Evolutionary conservation across 2,888 invertebrate genomes (phyloP).

Genomic region (Conops quadrifasciatus): DNA sequence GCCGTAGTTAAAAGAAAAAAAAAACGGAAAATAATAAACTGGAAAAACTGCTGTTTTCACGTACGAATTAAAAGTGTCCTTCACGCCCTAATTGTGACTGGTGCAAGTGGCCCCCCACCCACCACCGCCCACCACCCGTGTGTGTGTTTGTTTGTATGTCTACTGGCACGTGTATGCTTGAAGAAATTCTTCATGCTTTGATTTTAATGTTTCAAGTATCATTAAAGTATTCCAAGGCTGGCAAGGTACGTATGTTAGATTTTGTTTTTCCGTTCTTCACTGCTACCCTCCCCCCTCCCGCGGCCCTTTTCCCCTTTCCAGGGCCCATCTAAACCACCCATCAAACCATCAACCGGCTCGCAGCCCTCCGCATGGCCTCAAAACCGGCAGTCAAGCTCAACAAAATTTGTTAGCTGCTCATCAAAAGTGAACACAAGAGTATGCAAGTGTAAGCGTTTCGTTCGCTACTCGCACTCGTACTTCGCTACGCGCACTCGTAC

Average conservation of each 20-base stretch:
- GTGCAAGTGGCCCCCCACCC: not conserved
- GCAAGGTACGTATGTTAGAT: not conserved
- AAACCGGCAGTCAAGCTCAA: slow-evolving; percentile 3
- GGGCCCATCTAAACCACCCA: no score
- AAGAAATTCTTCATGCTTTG: slow-evolving; percentile 9
- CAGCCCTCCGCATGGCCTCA: not conserved
- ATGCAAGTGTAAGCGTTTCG: no score
- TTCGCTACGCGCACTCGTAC: no score
- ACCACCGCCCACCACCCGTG: no score
- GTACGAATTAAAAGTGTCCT: not conserved
- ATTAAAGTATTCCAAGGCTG: slow-evolving; percentile 9
- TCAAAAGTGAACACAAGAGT: not conserved
- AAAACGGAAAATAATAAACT: no score
- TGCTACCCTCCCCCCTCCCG: not conserved
- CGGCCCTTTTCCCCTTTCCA: no score
- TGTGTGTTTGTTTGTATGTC: not conserved
- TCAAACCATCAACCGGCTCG: not conserved
- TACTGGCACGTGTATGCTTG: not conserved
- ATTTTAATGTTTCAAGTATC: slow-evolving; percentile 16
- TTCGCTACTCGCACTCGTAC: no score
- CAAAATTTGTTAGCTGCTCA: slow-evolving; percentile 15
- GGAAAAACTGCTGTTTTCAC: no score
- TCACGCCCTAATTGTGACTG: slow-evolving; percentile 17
- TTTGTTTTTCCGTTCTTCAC: not conserved
- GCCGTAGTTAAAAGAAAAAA: no score